phyloP scores from a whole-genome alignment of 2,888 invertebrate genomes.

The Drosophila longiperda region DNA sequence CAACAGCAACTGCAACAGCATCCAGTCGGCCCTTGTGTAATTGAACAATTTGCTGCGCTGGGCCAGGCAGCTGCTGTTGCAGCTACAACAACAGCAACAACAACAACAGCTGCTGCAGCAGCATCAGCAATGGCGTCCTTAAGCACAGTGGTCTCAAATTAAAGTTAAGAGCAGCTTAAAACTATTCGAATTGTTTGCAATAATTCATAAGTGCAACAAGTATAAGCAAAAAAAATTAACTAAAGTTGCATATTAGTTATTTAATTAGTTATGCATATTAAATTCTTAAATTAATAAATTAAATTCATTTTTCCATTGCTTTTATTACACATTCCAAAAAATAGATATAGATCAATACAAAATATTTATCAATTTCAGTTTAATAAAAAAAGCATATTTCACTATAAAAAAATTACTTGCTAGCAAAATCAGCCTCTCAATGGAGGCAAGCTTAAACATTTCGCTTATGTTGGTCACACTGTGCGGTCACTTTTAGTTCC shows the following conservation, averaged over 20 bases:
- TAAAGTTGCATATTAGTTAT: background rate
- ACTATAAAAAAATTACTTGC: background rate
- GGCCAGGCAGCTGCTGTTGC: conserved; percentile 50
- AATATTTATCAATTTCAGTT: background rate
- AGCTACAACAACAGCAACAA: conserved; percentile 11
- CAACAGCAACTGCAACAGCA: conserved; percentile 30
- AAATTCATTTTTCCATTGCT: background rate
- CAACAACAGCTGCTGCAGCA: conserved; percentile 26
- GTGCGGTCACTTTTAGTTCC: conserved; percentile 50
- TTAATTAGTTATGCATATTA: background rate
- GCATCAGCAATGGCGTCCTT: conserved; percentile 51
- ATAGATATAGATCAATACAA: background rate
- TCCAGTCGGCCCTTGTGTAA: conserved; percentile 63
- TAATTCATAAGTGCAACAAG: background rate
- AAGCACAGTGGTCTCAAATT: conserved; percentile 27
- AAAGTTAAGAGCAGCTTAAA: background rate
- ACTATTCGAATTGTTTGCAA: background rate
- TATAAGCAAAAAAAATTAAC: background rate
- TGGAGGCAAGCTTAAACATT: background rate
- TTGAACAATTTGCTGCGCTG: conserved; percentile 78
- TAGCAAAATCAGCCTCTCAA: background rate
- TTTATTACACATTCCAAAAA: background rate
- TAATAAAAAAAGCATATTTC: background rate
- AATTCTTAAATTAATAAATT: background rate
- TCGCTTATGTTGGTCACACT: conserved; percentile 27